Conservation (phyloP, 2,113 vertebrate species). For the Athene noctua region DNA sequence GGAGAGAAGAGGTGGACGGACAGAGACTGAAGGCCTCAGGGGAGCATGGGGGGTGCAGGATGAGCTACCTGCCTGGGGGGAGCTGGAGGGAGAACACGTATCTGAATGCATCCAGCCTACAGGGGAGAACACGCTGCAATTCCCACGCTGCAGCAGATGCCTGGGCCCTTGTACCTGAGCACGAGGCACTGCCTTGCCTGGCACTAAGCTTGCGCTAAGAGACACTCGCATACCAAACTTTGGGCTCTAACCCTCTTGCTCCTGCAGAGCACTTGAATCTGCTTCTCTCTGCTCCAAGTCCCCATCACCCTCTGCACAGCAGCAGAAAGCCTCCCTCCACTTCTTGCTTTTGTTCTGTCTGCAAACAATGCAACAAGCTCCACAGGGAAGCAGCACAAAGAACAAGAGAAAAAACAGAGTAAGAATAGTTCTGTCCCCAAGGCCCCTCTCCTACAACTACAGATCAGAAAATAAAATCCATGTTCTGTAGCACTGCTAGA, state of each 20-base stretch:
- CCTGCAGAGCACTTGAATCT: background rate
- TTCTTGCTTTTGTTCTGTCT: conserved; percentile 17
- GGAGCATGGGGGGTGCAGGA: background rate
- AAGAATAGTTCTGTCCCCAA: conserved; percentile 2
- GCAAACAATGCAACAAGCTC: conserved; percentile 47
- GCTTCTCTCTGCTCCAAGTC: background rate
- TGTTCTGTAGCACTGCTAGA: background rate
- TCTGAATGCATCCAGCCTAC: background rate
- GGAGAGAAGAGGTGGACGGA: background rate
- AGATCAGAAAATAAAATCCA: conserved; percentile 2
- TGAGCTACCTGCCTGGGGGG: background rate
- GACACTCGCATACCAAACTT: background rate
- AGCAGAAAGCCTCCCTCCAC: background rate
- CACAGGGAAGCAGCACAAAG: conserved; percentile 1
- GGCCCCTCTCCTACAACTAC: background rate
- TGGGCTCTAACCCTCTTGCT: background rate
- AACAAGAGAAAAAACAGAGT: background rate
- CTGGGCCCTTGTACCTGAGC: background rate
- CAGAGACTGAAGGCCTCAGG: background rate
- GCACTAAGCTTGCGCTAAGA: background rate
- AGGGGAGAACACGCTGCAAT: background rate
- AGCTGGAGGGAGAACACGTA: background rate
- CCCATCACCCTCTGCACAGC: background rate
- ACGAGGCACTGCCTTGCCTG: background rate
- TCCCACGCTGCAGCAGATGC: conserved; percentile 15